Evolutionary conservation across 2,888 invertebrate genomes (phyloP).

Genomic region (Tipula helvola): DNA sequence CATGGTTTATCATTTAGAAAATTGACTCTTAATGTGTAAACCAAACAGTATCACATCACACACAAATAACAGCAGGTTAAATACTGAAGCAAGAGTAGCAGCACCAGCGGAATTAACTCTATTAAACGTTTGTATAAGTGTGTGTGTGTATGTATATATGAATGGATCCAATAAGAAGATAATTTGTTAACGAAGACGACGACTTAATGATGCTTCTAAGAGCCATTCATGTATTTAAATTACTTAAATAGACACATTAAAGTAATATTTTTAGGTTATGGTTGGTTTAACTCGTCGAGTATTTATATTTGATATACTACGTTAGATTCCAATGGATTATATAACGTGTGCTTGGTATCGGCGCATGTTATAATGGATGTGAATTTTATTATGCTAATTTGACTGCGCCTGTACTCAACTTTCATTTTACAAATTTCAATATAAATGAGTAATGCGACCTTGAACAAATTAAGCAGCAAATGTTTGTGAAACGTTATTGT

Average conservation of each 20-base stretch:
- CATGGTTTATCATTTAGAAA: constrained; percentile 25
- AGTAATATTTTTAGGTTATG: not conserved
- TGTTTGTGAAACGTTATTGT: too few species aligned
- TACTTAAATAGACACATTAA: not conserved
- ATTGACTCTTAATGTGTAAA: constrained; percentile 16
- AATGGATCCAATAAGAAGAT: not conserved
- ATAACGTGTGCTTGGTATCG: not conserved
- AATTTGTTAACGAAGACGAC: not conserved
- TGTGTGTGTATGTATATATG: not conserved
- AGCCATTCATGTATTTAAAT: not conserved
- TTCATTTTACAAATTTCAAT: too few species aligned
- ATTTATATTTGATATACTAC: not conserved
- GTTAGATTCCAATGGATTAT: not conserved
- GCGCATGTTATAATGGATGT: not conserved
- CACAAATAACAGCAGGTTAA: not conserved
- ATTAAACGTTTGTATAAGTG: not conserved
- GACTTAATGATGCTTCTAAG: not conserved
- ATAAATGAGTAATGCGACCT: too few species aligned
- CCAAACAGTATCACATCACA: not conserved
- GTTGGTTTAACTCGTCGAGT: not conserved
- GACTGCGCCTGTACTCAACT: not conserved
- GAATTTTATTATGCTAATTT: not conserved
- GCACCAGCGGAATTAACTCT: not conserved
- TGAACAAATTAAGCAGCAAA: too few species aligned
- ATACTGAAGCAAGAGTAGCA: not conserved